phyloP scores from a whole-genome alignment of 2,797 vertebrate genomes.

The Pangasius sanitwongsei region DNA sequence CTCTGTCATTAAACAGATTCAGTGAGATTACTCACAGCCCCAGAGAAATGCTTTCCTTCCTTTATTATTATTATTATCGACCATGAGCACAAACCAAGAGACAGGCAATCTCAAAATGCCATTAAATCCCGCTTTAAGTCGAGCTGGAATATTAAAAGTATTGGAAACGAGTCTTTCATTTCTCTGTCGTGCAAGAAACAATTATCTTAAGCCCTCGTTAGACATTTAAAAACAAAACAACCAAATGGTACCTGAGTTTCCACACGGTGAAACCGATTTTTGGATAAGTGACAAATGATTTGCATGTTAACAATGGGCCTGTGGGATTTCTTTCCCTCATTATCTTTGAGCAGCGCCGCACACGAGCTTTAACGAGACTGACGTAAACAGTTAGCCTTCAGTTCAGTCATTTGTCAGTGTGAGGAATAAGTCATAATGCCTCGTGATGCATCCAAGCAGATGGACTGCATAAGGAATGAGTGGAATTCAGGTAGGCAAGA shows the following conservation, averaged over 20 bases:
- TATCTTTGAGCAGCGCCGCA: background rate
- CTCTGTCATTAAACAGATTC: slow-evolving; percentile 47
- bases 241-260: background rate
- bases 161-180: slow-evolving; percentile 31
- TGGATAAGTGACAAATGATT: slow-evolving; percentile 5
- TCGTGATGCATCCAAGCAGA: background rate
- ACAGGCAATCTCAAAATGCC: slow-evolving; percentile 33
- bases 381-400: background rate
- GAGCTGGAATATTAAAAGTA: slow-evolving; percentile 47
- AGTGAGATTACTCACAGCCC: slow-evolving; percentile 44
- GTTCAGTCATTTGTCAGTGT: background rate
- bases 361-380: slow-evolving; percentile 2
- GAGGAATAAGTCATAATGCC: slow-evolving; percentile 12
- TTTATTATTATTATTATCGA: slow-evolving; percentile 54
- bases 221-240: slow-evolving; percentile 17
- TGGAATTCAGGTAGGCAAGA: background rate
- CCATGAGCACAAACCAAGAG: slow-evolving; percentile 43
- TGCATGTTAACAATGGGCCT: slow-evolving; percentile 17
- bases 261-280: background rate
- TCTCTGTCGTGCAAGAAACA: background rate
- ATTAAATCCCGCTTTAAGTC: slow-evolving; percentile 43
- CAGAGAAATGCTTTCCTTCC: slow-evolving; percentile 35
- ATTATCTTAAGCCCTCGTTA: background rate
- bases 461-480: background rate
- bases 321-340: slow-evolving; percentile 11